These are phyloP conservation scores for Sander vitreus DNA, from an alignment of 2,113 vertebrate species.

Conservation along the genomic window DNA sequence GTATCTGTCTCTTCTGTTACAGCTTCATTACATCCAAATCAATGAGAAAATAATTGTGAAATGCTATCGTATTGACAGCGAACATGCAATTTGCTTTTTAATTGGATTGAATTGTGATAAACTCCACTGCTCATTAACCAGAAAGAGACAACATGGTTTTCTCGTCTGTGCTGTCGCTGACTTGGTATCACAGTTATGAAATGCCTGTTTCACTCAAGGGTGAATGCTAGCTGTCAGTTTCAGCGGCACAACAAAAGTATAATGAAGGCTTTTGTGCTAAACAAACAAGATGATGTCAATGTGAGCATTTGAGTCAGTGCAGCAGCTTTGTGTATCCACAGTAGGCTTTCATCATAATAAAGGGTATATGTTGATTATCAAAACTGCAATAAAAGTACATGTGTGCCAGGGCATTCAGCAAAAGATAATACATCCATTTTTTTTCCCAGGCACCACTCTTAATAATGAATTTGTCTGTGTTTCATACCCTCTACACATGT, in stretches of 20 bases:
- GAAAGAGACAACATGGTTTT: background rate
- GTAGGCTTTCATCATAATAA: background rate
- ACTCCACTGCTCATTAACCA: background rate
- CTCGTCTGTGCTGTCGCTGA: background rate
- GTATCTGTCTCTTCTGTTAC: background rate
- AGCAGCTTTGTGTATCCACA: background rate
- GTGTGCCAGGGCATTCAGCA: background rate
- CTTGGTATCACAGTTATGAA: background rate
- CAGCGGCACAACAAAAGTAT: background rate
- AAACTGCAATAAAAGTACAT: background rate
- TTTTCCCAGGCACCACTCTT: background rate
- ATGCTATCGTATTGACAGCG: background rate
- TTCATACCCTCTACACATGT: background rate
- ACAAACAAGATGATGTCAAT: background rate
- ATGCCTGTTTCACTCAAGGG: background rate
- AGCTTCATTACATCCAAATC: slow-evolving; percentile 21
- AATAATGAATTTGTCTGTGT: too few species aligned
- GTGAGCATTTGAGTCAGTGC: background rate
- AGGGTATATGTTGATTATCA: background rate
- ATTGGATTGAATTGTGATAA: slow-evolving; percentile 37
- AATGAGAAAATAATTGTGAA: slow-evolving; percentile 18
- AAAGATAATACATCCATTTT: background rate
- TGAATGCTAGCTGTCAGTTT: background rate
- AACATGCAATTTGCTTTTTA: slow-evolving; percentile 25
- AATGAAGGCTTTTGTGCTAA: background rate